Conservation (phyloP, 2,113 vertebrate genomes). For the Anseranas semipalmata region DNA sequence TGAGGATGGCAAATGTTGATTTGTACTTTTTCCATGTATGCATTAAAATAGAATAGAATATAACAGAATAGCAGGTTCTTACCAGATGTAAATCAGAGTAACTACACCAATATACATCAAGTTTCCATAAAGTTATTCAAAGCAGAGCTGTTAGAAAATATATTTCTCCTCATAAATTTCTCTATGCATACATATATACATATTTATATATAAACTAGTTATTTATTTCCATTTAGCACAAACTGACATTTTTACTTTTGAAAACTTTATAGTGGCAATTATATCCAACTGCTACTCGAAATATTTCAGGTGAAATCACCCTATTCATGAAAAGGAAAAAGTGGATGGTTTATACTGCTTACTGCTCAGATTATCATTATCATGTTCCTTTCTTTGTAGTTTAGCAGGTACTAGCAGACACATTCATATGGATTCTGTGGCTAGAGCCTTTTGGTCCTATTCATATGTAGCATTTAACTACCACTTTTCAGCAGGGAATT, state of each 20-base stretch:
- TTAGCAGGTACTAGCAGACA: neutral
- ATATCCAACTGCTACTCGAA: neutral
- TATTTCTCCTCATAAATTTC: neutral
- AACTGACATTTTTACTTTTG: neutral
- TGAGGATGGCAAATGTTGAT: neutral
- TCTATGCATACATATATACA: neutral
- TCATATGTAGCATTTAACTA: rapidly evolving
- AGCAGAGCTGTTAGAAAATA: neutral
- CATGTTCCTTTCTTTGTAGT: neutral
- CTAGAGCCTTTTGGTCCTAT: neutral
- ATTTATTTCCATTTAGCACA: constrained; percentile 26
- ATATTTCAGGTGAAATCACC: constrained; percentile 18
- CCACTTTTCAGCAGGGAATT: neutral
- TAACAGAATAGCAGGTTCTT: neutral
- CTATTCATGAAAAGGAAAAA: neutral
- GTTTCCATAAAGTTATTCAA: neutral
- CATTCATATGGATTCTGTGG: neutral
- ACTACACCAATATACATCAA: neutral
- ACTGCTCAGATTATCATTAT: neutral
- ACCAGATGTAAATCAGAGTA: constrained; percentile 13
- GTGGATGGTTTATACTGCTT: neutral
- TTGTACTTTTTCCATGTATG: neutral
- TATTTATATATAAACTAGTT: neutral
- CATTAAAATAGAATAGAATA: neutral
- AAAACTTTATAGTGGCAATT: constrained; percentile 9